A percentile compares a stretch with the other conserved stretches of the same genome.
phyloP scores from a whole-genome alignment of 53 echinoderm and acorn worm genomes.

The Holothuria leucospilota region DNA sequence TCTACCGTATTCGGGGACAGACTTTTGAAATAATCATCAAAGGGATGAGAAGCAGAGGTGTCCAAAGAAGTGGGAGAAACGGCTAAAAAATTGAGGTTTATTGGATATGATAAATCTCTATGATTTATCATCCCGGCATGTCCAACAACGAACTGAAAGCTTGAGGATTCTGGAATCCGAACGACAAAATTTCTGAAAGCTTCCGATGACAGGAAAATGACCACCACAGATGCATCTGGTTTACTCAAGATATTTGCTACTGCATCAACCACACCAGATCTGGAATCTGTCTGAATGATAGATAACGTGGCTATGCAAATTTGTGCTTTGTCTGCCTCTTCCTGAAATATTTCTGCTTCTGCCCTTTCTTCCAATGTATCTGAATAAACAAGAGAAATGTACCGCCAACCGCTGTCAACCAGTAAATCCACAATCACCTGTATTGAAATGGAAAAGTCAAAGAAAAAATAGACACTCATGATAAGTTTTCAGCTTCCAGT shows the following conservation, averaged over 20 bases:
- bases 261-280: slow-evolving; percentile 13
- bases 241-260: slow-evolving; percentile 34
- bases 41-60: not conserved
- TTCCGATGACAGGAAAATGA: slow-evolving; percentile 53
- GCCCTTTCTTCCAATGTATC: slow-evolving; percentile 64
- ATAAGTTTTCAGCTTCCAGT: no score
- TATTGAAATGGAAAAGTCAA: not conserved
- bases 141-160: slow-evolving; percentile 32
- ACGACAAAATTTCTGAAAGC: slow-evolving; percentile 10
- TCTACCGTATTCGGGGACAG: slow-evolving; percentile 60
- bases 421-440: slow-evolving; percentile 73
- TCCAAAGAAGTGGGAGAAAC: slow-evolving; percentile 7
- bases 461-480: not conserved
- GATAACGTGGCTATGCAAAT: slow-evolving; percentile 60
- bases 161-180: slow-evolving; percentile 27
- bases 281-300: slow-evolving; percentile 8
- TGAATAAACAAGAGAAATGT: slow-evolving; percentile 80
- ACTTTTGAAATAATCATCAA: slow-evolving; percentile 70
- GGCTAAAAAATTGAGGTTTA: not conserved
- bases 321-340: slow-evolving; percentile 53
- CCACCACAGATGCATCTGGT: slow-evolving; percentile 30
- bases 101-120: slow-evolving; percentile 18
- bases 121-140: slow-evolving; percentile 42
- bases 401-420: slow-evolving; percentile 61
- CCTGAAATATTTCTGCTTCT: slow-evolving; percentile 58